Conservation (phyloP, 1,140 invertebrate species). For the Andricus grossulariae region DNA sequence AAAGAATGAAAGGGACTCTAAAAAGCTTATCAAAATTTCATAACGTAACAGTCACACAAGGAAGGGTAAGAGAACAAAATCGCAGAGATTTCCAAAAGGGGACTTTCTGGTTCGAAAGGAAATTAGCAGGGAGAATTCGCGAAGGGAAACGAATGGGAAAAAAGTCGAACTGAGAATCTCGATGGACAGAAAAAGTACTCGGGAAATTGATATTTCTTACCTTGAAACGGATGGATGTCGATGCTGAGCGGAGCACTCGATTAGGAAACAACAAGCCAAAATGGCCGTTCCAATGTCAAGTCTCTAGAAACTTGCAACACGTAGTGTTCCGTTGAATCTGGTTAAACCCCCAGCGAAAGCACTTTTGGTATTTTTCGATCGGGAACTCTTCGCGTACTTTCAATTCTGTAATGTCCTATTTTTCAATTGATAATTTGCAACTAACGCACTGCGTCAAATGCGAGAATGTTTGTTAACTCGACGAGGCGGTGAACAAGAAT, state of each 20-base stretch:
- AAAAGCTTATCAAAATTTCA: background rate
- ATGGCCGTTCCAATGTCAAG: slow-evolving; percentile 73
- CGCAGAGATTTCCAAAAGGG: background rate
- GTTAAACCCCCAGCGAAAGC: slow-evolving; percentile 36
- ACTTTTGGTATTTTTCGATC: slow-evolving; percentile 39
- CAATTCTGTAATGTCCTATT: slow-evolving; percentile 39
- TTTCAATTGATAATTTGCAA: slow-evolving; percentile 53
- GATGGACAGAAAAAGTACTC: background rate
- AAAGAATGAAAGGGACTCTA: background rate
- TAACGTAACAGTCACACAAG: background rate
- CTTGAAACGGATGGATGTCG: slow-evolving; percentile 68
- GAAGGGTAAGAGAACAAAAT: background rate
- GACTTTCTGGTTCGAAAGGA: slow-evolving; percentile 13
- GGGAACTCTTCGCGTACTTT: slow-evolving; percentile 46
- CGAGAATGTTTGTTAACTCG: slow-evolving; percentile 61
- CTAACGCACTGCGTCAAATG: slow-evolving; percentile 70
- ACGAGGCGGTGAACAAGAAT: slow-evolving; percentile 20
- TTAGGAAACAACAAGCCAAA: slow-evolving; percentile 70
- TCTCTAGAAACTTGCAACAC: slow-evolving; percentile 39
- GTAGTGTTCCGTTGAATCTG: slow-evolving; percentile 29
- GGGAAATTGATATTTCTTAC: slow-evolving; percentile 52
- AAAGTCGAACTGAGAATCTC: background rate
- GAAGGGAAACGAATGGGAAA: slow-evolving; percentile 25
- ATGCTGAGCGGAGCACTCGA: slow-evolving; percentile 64
- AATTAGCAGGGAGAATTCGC: background rate